Evolutionary conservation across 2,797 vertebrate genomes (phyloP), one percentile per base, ranked within the genome.

Genomic region (Schizopygopsis malacanthus): DNA sequence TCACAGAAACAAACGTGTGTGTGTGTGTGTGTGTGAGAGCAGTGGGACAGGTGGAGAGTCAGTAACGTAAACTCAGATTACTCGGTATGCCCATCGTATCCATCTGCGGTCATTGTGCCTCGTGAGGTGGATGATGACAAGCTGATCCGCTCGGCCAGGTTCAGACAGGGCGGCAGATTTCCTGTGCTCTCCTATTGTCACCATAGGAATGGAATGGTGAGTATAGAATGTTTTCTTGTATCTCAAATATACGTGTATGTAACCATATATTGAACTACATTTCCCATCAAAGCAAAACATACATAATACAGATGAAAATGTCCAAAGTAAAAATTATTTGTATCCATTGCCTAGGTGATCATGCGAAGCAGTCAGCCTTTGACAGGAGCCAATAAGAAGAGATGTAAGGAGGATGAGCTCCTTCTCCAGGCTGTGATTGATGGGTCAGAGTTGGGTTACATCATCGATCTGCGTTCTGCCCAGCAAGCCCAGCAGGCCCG

Each of bases 151-250:
- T 92, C 91, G 0, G 96, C 97, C 50, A 92, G 91, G 37, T 97
- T 97, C 92, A 95, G 96, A 18, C 97, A 96, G 28, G 95, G 95
- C 0, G 96, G 97, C 2, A 93, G 96, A 52, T 98, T 98, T 86
- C 97, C 97, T 0, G 92, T 96, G 15, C 94, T 97, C 90, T 96
- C 96, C 92, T 97, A 97, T 89, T 95, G 95, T 90, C 97, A 97
- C 90, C 81, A 86, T 41, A 94, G 88, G 47, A 97, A 95, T 0
- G 90, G 96, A 89, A 96, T 91, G 77, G 96, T 97, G 93, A 93
- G 90, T 33, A 1, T 33, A 20, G 18, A 9, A 59, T 61, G 20
- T 72, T 85, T 70, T 61, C 18, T 25, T 59, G 22, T 43, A 54
- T 15, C 10, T 15, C 28, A 79, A 79, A 79, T 15, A 65, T 63